A percentile compares a stretch with the other conserved stretches of the same genome.
phyloP scores from a whole-genome alignment of 2,113 vertebrate genomes.

The Lipophrys pholis region DNA sequence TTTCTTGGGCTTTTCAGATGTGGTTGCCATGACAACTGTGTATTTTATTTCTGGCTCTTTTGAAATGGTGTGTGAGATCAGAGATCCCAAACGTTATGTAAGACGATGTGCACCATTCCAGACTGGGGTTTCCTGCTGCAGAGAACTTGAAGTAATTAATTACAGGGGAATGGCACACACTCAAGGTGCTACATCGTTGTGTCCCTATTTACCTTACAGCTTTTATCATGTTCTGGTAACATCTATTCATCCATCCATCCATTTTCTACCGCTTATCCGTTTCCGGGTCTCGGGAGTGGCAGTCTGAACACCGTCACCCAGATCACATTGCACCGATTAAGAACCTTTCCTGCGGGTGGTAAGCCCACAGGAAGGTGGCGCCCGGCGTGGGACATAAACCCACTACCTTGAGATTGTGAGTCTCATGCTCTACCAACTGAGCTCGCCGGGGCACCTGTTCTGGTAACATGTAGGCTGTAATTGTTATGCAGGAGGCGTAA shows the following conservation, averaged over 20 bases:
- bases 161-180: conserved; percentile 55
- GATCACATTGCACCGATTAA: too few relatives aligned
- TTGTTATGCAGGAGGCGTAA: conserved; percentile 25
- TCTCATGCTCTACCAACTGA: too few relatives aligned
- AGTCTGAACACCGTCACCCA: too few relatives aligned
- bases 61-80: conserved; percentile 77
- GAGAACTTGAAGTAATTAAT: conserved; percentile 71
- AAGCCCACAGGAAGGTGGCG: too few relatives aligned
- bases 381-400: too few relatives aligned
- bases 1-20: conserved; percentile 70
- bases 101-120: conserved; percentile 71
- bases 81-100: conserved; percentile 78
- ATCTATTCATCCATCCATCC: too few relatives aligned
- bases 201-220: conserved; percentile 37
- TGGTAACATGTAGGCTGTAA: conserved; percentile 22
- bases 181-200: conserved; percentile 8
- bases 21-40: conserved; percentile 83
- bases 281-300: too few relatives aligned
- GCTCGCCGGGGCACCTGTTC: too few relatives aligned
- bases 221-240: conserved; percentile 27
- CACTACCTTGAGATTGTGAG: too few relatives aligned
- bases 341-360: too few relatives aligned
- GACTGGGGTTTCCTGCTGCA: conserved; percentile 81
- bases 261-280: too few relatives aligned
- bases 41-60: conserved; percentile 82